These are phyloP conservation scores for Nasonia giraulti DNA, from an alignment of 1,140 invertebrate genomes.

Conservation along the genomic window DNA sequence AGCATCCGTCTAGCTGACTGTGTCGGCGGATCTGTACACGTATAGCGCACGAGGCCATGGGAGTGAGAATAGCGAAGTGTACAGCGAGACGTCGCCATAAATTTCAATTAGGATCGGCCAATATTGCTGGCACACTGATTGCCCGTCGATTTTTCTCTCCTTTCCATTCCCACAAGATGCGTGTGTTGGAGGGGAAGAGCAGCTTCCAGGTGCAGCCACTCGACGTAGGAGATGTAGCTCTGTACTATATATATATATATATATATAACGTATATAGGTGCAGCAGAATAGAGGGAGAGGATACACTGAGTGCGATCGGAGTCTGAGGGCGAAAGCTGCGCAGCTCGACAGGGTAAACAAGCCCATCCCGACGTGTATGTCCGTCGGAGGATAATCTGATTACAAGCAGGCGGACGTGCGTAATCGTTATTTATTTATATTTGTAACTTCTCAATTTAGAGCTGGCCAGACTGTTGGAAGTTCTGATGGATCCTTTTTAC, in stretches of 20 bases:
- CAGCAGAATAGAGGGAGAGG: neutral
- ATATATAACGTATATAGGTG: neutral
- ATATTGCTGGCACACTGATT: slow-evolving; percentile 24
- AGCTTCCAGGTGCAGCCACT: neutral
- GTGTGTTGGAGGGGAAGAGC: neutral
- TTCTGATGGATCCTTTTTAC: too few relatives aligned
- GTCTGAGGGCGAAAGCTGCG: neutral
- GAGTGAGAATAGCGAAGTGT: neutral
- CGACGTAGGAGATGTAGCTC: neutral
- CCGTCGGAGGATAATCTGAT: neutral
- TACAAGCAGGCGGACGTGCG: neutral
- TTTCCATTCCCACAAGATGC: slow-evolving; percentile 35
- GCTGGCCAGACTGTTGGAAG: too few relatives aligned
- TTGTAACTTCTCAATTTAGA: too few relatives aligned
- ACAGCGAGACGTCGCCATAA: slow-evolving; percentile 13
- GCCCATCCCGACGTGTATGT: too few relatives aligned
- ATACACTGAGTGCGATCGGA: neutral
- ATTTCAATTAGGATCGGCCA: slow-evolving; percentile 38
- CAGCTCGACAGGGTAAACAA: neutral
- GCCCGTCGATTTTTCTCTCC: neutral
- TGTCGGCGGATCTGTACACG: neutral
- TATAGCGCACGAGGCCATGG: neutral
- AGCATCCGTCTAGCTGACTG: too few relatives aligned
- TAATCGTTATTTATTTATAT: neutral
- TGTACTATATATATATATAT: neutral